Evolutionary conservation across 2,113 vertebrate genomes (phyloP), one percentile per base, ranked within the genome.

Genomic region (Sander vitreus): DNA sequence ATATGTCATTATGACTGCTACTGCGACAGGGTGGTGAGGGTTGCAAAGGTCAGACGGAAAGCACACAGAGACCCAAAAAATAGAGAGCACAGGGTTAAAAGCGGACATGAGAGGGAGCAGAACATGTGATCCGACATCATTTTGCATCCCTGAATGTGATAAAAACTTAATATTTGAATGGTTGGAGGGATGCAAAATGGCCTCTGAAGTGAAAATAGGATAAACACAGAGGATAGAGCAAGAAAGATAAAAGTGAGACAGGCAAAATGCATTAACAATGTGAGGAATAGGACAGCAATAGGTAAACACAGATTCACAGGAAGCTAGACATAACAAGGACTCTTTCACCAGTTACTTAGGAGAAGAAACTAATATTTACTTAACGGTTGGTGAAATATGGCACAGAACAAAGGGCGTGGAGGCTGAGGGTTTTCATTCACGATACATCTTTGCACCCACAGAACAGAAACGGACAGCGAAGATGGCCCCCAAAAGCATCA

Each of bases 271-370:
- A 79, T 76, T 21, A 80, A 89, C 78, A 69, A 43, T 33, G 77
- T 75, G 86, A 85, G 80, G 90, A 86, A 79, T 21, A 76, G 88
- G 90, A 91, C 82, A 84, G 87, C 81, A 85, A 84, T 47, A 89
- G 53, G 83, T 84, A 83, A 92, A 90, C 85, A 90, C 92, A 87
- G 92, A 90, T 78, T 88, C 84, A 93, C 91, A 90, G 59, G 86
- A 91, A 90, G 91, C 78, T 51, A 83, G 90, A 93, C 81, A 39
- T 19, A 86, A 93, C 76, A 76, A 90, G 76, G 85, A 92, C 84
- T 88, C 83, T 63, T 86, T 91, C 81, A 90, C 87, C 85, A 85
- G 85, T 74, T 84, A 88, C 81, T 86, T 68, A 73, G 73, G 67
- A 77, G 76, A 76, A 76, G 55, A 81, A 91, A 90, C 71, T 73